Base-by-base conservation (phyloP, 1,140 invertebrate genomes). In the Dendrolimus punctatus region DNA sequence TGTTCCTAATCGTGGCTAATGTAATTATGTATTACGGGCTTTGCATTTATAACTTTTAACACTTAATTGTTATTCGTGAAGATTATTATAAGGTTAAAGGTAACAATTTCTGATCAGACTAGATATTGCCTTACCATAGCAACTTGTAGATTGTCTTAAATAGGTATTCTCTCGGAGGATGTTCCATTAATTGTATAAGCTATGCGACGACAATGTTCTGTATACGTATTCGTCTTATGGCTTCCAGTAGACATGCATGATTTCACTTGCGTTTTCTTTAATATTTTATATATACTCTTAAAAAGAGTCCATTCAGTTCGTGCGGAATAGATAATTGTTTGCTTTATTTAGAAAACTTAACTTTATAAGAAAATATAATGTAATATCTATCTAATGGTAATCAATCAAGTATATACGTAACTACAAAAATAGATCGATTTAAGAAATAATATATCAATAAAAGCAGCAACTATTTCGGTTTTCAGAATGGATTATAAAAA, bases 401-500 rank as follows among this genome's bases (percentile, higher is more conserved):
- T 84, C 62, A 75, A 85, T 81, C 65, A 76, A 77, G 81, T 23
- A 23, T 81, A 84, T 80, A 40, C 23, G 79, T 80, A 80, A 81
- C 83, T 86, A 86, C 80, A 86, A 86, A 86, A 86, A 86, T 86
- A 86, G 83, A 81, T 83, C 73, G 77, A 81, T 81, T 83, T 69
- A 78, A 73, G 78, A 84, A 78, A 62, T 63, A 71, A 78, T 75
- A 69, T 73, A 45, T 45, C 43, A 10, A 45, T n/a, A 45, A 45
- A 45, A 45, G 23, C 23, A 23, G 23, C 23, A 23, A 23, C 23
- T 23, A 23, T 23, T 23, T 23, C 23, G 23, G 23, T 23, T 23
- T 23, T 23, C 23, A 23, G 76, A 81, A 72, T 55, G 66, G 65
- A 65, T 72, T 66, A 70, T 57, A 47, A 74, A 79, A 68, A 39